Conservation (phyloP, 1,140 invertebrate genomes). For the Drosophila asahinai region DNA sequence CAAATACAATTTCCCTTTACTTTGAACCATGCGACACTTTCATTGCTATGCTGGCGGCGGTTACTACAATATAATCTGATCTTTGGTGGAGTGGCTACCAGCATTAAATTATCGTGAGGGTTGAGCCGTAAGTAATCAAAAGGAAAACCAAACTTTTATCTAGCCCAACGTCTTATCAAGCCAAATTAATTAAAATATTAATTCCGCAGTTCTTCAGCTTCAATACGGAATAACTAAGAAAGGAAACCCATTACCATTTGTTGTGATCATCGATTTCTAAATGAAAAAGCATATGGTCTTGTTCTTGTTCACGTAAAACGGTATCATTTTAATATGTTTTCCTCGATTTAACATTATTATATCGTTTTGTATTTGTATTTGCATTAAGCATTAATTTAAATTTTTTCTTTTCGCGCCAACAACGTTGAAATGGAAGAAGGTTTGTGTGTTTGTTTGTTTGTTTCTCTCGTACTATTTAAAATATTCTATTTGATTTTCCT, state of each 20-base stretch:
- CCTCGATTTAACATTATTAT: conserved; percentile 75
- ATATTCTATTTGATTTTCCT: conserved; percentile 74
- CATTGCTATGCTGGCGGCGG: conserved; percentile 12
- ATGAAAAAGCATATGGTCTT: background rate
- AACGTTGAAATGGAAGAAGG: conserved; percentile 83
- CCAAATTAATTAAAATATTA: too few relatives aligned
- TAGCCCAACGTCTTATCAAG: too few relatives aligned
- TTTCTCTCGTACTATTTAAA: conserved; percentile 62
- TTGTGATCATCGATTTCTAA: background rate
- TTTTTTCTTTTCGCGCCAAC: conserved; percentile 76
- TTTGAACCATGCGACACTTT: conserved; percentile 11
- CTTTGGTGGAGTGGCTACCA: background rate
- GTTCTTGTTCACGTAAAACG: conserved; percentile 70
- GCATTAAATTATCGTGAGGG: background rate
- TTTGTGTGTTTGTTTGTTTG: conserved; percentile 55
- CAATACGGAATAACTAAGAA: background rate
- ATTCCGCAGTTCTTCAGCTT: too few relatives aligned
- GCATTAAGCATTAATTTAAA: conserved; percentile 64
- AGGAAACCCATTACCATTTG: too few relatives aligned
- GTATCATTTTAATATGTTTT: conserved; percentile 73
- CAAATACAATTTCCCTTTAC: conserved; percentile 7
- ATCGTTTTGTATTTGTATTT: conserved; percentile 50
- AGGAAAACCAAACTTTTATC: background rate
- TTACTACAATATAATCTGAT: background rate
- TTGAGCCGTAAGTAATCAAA: background rate